Base-by-base conservation (phyloP, 2,888 invertebrate species). In the Halictus ligatus region DNA sequence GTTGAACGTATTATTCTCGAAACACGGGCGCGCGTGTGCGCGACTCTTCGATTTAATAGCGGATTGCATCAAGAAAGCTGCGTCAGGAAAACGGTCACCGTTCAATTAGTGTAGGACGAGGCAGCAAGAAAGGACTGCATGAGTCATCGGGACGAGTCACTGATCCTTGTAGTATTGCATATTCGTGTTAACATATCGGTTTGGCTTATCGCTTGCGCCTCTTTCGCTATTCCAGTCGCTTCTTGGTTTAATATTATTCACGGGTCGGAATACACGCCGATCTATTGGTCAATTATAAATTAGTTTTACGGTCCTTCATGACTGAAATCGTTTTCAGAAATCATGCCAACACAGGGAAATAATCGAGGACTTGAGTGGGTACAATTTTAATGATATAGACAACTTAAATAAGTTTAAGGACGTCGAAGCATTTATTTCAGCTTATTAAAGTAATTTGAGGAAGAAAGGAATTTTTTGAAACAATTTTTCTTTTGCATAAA, bases 121-220 rank as follows among this genome's bases (percentile, higher is more conserved):
- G 78, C 84, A 75, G 78, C 81, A 83, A 83, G 88, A 88, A 87
- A 86, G 81, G 85, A 78, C 64, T 64, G 78, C 88, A 81, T 89
- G 92, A 92, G 88, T 92, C 92, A 91, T 81, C 81, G 71, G 60
- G 83, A 85, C 81, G 83, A 85, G 88, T 87, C 88, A 78, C 77
- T 81, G 89, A 90, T 89, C 75, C 69, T 83, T 86, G 84, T 64
- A 80, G 88, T 43, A 71, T 71, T 69, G 43, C 87, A 90, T 90
- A 92, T 90, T 91, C 86, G 81, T 87, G 92, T 92, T 90, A 88
- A 86, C 91, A 88, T 91, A 91, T 91, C 78, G 76, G 67, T 75
- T 75, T 78, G 67, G 46, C 46, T 60, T 72, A 54, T 50, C 54
- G 12, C 35, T 35, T 25, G 50, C 50, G 67, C 74, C 43, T 40